Conservation (phyloP, 2,888 invertebrate species). For the Glaucopsyche alexis region DNA sequence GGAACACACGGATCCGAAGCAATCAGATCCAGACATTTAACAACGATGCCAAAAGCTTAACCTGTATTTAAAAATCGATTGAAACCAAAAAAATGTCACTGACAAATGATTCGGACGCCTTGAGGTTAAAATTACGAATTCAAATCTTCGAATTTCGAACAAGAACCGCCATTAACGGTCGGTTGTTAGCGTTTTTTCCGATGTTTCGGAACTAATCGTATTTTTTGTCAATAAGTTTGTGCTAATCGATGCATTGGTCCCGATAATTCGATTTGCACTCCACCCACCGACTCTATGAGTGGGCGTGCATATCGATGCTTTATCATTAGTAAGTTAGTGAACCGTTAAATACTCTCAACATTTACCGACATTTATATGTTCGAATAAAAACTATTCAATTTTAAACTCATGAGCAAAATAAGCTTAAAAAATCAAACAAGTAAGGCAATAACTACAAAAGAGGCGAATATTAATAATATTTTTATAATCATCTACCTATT, state of each 20-base stretch:
- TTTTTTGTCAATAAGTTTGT: conserved; percentile 73
- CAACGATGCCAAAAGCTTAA: conserved; percentile 56
- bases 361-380: conserved; percentile 16
- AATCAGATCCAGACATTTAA: conserved; percentile 1
- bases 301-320: conserved; percentile 73
- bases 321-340: conserved; percentile 40
- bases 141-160: conserved; percentile 77
- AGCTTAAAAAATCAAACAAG: neutral
- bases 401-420: neutral
- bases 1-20: conserved; percentile 27
- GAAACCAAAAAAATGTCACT: conserved; percentile 79
- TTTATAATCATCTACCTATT: conserved; percentile 12
- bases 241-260: conserved; percentile 74
- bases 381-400: neutral
- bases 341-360: conserved; percentile 9
- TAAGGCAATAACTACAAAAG: neutral
- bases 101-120: conserved; percentile 79
- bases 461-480: neutral
- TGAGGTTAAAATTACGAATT: conserved; percentile 79
- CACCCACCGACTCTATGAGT: conserved; percentile 67
- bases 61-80: conserved; percentile 80
- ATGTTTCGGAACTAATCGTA: conserved; percentile 76
- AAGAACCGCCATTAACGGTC: conserved; percentile 77
- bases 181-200: conserved; percentile 75
- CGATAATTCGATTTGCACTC: conserved; percentile 77